Evolutionary conservation across 1,140 invertebrate genomes (phyloP), one percentile per base, ranked within the genome.

Genomic region (Drosophila teissieri): DNA sequence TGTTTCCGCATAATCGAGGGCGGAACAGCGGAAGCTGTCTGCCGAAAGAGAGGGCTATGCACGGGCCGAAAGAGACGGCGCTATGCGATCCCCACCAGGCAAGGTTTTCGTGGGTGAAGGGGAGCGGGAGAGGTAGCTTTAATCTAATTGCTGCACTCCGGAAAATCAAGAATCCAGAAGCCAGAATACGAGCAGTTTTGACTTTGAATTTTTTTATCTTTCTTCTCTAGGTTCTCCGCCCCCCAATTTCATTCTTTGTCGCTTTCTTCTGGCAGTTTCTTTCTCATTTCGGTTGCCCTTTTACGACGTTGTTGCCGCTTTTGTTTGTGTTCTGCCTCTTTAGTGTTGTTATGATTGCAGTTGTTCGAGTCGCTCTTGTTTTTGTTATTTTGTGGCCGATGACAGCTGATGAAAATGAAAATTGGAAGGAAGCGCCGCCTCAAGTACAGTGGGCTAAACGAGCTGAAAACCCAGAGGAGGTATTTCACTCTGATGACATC

Each of bases 251-350:
- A 17, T 12, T 42, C 17, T 12, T 22, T 56, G 14, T 31, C 4
- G 10, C 19, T 24, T 42, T 45, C 45, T 67, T 58, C n/a, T 42
- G 15, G 15, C 46, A 34, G 39, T 54, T 51, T 52, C 39, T 40
- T 45, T 48, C 45, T 4, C 7, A 36, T 45, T 60, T 48, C 56
- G 37, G 44, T 27, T 19, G 36, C n/a, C 11, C 31, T 75, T 79
- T 75, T 69, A 78, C 51, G 70, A 61, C n/a, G 53, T 34, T 49
- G 49, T 49, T 78, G 69, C 64, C 78, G 73, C 45, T 73, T 81
- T 88, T 88, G 70, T 88, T 86, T 86, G 69, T 75, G 83, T 82
- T 86, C 82, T 88, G 82, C 48, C 83, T 86, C 82, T 82, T 86
- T 82, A 88, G 75, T 65, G 83, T 77, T 86, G 79, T 86, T 86